A percentile compares a stretch with the other conserved stretches of the same genome.
Conservation (phyloP, 2,888 invertebrate genomes). For the Troides helena region DNA sequence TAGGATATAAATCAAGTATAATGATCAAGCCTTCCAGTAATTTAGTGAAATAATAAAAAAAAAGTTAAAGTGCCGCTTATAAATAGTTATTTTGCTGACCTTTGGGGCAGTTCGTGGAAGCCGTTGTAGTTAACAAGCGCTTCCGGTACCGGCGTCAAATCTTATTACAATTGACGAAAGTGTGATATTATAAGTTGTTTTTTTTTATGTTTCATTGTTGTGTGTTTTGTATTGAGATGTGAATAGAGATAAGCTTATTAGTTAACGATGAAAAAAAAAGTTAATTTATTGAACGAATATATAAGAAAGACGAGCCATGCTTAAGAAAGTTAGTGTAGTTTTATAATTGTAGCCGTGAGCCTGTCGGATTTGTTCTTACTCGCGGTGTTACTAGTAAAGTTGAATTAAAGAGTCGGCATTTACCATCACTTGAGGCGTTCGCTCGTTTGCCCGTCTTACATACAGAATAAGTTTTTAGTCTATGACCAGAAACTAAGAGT, state of each 20-base stretch:
- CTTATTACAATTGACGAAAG: slow-evolving; percentile 65
- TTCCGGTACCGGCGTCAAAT: slow-evolving; percentile 67
- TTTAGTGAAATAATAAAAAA: slow-evolving; percentile 65
- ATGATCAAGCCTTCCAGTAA: slow-evolving; percentile 80
- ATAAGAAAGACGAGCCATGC: slow-evolving; percentile 79
- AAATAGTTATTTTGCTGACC: slow-evolving; percentile 68
- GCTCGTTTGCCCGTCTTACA: no score
- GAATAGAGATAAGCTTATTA: slow-evolving; percentile 67
- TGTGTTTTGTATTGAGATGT: slow-evolving; percentile 73
- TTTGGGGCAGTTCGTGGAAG: slow-evolving; percentile 64
- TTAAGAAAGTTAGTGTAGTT: slow-evolving; percentile 74
- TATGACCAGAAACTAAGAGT: no score
- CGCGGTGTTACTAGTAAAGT: neutral
- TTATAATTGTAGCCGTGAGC: slow-evolving; percentile 62
- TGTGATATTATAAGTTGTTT: slow-evolving; percentile 78
- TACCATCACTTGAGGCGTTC: no score
- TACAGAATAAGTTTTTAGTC: no score
- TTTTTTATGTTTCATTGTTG: slow-evolving; percentile 70
- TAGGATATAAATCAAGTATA: slow-evolving; percentile 75
- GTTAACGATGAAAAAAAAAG: slow-evolving; percentile 57
- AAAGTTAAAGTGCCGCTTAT: slow-evolving; percentile 65
- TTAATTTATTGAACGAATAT: slow-evolving; percentile 75
- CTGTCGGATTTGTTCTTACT: slow-evolving; percentile 34
- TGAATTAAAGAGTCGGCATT: no score
- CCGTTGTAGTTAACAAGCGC: slow-evolving; percentile 57